Conservation (phyloP, 2,113 vertebrate genomes). For the Odontesthes bonariensis region DNA sequence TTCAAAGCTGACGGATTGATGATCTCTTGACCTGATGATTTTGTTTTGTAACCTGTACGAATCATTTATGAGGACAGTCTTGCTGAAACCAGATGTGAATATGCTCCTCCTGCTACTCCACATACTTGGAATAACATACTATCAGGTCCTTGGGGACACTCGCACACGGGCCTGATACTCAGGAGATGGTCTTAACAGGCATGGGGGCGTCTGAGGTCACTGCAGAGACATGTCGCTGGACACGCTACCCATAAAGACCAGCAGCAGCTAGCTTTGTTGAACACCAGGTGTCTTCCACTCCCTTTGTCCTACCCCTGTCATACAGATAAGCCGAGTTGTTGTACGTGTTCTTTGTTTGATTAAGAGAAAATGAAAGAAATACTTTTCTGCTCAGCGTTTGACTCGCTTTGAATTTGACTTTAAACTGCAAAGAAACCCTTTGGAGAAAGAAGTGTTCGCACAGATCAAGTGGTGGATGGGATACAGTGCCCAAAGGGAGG, state of each 20-base stretch:
- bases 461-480: too few species aligned
- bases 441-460: too few species aligned
- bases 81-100: slow-evolving; percentile 74
- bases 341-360: slow-evolving; percentile 23
- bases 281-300: slow-evolving; percentile 33
- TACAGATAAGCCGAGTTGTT: slow-evolving; percentile 35
- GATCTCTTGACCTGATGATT: slow-evolving; percentile 14
- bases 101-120: slow-evolving; percentile 54
- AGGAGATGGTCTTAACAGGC: slow-evolving; percentile 67
- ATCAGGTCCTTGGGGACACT: slow-evolving; percentile 46
- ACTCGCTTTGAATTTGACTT: too few species aligned
- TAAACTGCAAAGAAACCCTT: too few species aligned
- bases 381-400: background rate
- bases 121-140: slow-evolving; percentile 60
- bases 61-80: slow-evolving; percentile 31
- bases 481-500: too few species aligned
- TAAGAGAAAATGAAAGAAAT: slow-evolving; percentile 27
- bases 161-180: slow-evolving; percentile 50
- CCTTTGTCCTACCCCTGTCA: slow-evolving; percentile 47
- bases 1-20: background rate
- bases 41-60: slow-evolving; percentile 14
- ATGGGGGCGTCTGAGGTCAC: slow-evolving; percentile 63
- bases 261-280: slow-evolving; percentile 60
- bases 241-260: slow-evolving; percentile 49
- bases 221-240: slow-evolving; percentile 53